Percentiles rank a stretch among this genome's conserved stretches.
phyloP scores from a whole-genome alignment of 2,888 invertebrate genomes.

The Drosophila rellima region DNA sequence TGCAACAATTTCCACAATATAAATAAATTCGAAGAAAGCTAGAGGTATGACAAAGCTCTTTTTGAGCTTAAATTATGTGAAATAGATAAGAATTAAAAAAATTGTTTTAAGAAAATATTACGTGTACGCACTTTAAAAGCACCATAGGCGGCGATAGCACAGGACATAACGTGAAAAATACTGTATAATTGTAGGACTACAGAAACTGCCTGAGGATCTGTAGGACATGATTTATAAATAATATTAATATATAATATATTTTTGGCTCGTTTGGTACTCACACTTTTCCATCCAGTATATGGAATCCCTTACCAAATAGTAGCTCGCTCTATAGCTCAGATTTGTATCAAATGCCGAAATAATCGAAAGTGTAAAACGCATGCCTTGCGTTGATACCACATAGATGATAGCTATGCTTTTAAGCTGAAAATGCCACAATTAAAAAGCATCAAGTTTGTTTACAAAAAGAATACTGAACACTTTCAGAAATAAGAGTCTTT shows the following conservation, averaged over 20 bases:
- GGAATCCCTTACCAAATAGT: slow-evolving; percentile 48
- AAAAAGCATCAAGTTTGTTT: too few relatives aligned
- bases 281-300: slow-evolving; percentile 59
- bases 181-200: slow-evolving; percentile 55
- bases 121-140: slow-evolving; percentile 72
- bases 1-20: slow-evolving; percentile 49
- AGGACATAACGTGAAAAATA: slow-evolving; percentile 58
- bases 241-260: background rate
- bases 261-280: slow-evolving; percentile 31
- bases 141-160: slow-evolving; percentile 72
- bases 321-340: slow-evolving; percentile 58
- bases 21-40: slow-evolving; percentile 71
- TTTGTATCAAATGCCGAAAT: slow-evolving; percentile 56
- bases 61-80: slow-evolving; percentile 70
- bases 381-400: slow-evolving; percentile 49
- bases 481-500: too few relatives aligned
- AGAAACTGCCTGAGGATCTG: slow-evolving; percentile 67
- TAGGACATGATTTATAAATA: background rate
- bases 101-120: too few relatives aligned
- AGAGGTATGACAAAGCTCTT: slow-evolving; percentile 76
- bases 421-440: slow-evolving; percentile 14
- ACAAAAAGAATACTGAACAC: too few relatives aligned
- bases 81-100: too few relatives aligned
- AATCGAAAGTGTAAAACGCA: slow-evolving; percentile 31
- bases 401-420: slow-evolving; percentile 57